These are phyloP conservation scores for Chlorodrepanis virens DNA, from an alignment of 2,113 vertebrate genomes.

Conservation along the genomic window DNA sequence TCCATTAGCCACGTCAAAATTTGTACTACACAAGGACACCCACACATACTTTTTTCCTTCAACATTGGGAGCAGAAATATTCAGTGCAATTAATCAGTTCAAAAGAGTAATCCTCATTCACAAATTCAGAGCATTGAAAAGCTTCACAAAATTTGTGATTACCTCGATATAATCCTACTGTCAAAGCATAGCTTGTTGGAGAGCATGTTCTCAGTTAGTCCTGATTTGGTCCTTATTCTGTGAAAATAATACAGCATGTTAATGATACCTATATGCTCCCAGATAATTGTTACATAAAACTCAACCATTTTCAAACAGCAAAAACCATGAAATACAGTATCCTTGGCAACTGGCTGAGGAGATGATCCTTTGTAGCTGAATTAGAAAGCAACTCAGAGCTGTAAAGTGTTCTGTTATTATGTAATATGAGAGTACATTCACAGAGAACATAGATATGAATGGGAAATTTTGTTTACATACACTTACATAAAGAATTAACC, in stretches of 20 bases:
- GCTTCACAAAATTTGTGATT: constrained; percentile 9
- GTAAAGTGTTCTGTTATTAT: background rate
- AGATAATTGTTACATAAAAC: constrained; percentile 16
- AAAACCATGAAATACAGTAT: background rate
- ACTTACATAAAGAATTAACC: background rate
- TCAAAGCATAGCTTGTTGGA: constrained; percentile 80
- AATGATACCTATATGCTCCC: background rate
- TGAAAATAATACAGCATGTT: constrained; percentile 39
- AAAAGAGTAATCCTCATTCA: background rate
- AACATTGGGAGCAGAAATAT: background rate
- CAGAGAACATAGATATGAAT: background rate
- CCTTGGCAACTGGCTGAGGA: constrained; percentile 44
- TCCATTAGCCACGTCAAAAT: background rate
- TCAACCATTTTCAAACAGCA: constrained; percentile 3
- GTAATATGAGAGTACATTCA: background rate
- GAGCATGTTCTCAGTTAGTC: constrained; percentile 81
- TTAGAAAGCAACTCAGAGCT: background rate
- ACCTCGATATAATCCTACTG: constrained; percentile 82
- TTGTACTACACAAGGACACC: background rate
- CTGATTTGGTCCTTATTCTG: constrained; percentile 80
- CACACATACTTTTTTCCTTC: background rate
- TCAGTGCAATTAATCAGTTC: background rate
- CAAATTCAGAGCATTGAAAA: background rate
- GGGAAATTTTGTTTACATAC: background rate
- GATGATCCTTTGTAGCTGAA: background rate